phyloP scores from a whole-genome alignment of 2,113 vertebrate species.

The Hydrochoerus hydrochaeris region DNA sequence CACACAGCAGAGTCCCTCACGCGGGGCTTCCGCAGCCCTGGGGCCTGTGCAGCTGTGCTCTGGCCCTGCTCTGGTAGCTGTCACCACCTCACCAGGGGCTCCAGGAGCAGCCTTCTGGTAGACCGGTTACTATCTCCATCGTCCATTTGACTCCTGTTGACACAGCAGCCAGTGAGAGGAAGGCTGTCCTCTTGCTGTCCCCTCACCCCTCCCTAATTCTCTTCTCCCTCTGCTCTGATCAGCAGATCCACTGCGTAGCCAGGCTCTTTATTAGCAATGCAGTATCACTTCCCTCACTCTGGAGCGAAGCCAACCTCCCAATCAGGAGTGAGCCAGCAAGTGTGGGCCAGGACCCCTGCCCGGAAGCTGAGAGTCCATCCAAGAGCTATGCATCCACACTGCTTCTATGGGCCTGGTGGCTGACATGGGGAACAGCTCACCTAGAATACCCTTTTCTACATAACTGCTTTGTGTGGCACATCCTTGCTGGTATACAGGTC shows the following conservation, averaged over 20 bases:
- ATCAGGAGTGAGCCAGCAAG: not conserved
- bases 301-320: not conserved
- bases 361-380: not conserved
- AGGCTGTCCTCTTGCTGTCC: not conserved
- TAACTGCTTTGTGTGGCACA: not conserved
- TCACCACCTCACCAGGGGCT: not conserved
- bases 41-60: not conserved
- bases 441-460: not conserved
- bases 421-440: not conserved
- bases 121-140: not conserved
- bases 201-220: not conserved
- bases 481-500: not conserved
- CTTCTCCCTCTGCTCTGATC: not conserved
- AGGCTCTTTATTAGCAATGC: not conserved
- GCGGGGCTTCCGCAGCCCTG: accelerated
- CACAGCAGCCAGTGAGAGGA: not conserved
- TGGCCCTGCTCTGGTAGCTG: not conserved
- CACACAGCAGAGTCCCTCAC: not conserved
- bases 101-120: not conserved
- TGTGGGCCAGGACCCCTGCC: not conserved
- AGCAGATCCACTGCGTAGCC: not conserved
- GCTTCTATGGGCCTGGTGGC: not conserved
- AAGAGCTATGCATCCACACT: no score
- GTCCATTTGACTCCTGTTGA: not conserved
- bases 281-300: not conserved